Conservation (phyloP, 2,888 invertebrate genomes). For the Steinernema hermaphroditum region DNA sequence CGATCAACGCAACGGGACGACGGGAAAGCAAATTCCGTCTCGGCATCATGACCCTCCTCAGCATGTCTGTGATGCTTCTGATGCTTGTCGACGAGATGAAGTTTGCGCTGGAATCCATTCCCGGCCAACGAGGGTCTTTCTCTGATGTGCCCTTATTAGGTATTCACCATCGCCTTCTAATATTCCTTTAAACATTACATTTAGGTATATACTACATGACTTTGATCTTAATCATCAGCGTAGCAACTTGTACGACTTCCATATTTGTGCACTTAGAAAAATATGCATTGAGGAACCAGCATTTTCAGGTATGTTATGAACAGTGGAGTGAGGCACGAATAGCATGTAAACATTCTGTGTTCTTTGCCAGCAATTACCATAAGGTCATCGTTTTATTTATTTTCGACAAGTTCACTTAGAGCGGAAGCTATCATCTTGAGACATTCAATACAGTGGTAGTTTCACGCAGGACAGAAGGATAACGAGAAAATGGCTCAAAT, state of each 20-base stretch:
- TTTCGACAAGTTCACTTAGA: too few relatives aligned
- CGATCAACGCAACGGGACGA: constrained; percentile 68
- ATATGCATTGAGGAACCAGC: constrained; percentile 60
- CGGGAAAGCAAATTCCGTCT: constrained; percentile 67
- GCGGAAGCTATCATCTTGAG: too few relatives aligned
- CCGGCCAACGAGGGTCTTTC: constrained; percentile 67
- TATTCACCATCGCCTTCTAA: too few relatives aligned
- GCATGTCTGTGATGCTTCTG: constrained; percentile 70
- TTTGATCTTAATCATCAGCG: constrained; percentile 59
- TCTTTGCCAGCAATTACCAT: too few relatives aligned
- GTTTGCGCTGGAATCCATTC: constrained; percentile 63
- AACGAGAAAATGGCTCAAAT: too few relatives aligned
- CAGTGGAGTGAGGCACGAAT: constrained; percentile 1
- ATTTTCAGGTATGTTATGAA: constrained; percentile 49
- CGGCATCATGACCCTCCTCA: constrained; percentile 70
- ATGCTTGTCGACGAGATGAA: constrained; percentile 70
- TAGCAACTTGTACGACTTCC: constrained; percentile 62
- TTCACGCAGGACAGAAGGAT: too few relatives aligned
- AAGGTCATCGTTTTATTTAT: too few relatives aligned
- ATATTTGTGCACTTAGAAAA: constrained; percentile 64
- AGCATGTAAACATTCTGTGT: too few relatives aligned
- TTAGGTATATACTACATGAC: constrained; percentile 65
- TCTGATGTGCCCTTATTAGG: constrained; percentile 70
- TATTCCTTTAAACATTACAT: constrained; percentile 13
- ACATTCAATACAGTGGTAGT: too few relatives aligned